These are phyloP conservation scores for Phylloscopus trochilus DNA, from an alignment of 2,113 vertebrate genomes.

Conservation along the genomic window DNA sequence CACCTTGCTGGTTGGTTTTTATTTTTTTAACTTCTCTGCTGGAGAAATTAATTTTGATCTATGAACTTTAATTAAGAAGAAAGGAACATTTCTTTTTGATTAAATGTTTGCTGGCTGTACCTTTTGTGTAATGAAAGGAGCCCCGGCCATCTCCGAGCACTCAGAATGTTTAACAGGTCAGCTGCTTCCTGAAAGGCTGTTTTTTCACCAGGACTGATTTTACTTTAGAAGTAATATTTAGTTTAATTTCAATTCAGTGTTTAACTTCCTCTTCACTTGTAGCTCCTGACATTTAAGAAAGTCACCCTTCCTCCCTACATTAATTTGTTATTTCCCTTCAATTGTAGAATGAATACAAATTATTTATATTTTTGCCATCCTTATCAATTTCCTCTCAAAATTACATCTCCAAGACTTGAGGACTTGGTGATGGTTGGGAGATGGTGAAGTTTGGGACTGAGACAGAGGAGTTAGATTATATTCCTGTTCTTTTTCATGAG, in stretches of 20 bases:
- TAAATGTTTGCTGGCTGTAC: slow-evolving; percentile 56
- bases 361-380: slow-evolving; percentile 4
- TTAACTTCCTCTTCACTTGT: slow-evolving; percentile 43
- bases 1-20: neutral
- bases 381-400: neutral
- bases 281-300: slow-evolving; percentile 44
- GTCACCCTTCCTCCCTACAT: neutral
- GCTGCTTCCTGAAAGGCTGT: slow-evolving; percentile 32
- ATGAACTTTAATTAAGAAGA: slow-evolving; percentile 50
- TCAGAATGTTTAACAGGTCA: slow-evolving; percentile 43
- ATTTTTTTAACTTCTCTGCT: neutral
- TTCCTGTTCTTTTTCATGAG: neutral
- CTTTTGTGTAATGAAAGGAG: slow-evolving; percentile 43
- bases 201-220: slow-evolving; percentile 43
- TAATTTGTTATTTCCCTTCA: slow-evolving; percentile 24
- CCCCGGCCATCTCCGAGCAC: neutral
- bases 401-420: neutral
- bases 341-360: neutral
- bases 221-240: slow-evolving; percentile 29
- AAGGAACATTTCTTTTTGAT: slow-evolving; percentile 45
- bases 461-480: neutral
- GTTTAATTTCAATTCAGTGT: slow-evolving; percentile 57
- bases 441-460: neutral
- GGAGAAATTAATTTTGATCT: slow-evolving; percentile 49
- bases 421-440: neutral